Base-by-base conservation (phyloP, 2,113 vertebrate genomes). In the Indicator indicator region DNA sequence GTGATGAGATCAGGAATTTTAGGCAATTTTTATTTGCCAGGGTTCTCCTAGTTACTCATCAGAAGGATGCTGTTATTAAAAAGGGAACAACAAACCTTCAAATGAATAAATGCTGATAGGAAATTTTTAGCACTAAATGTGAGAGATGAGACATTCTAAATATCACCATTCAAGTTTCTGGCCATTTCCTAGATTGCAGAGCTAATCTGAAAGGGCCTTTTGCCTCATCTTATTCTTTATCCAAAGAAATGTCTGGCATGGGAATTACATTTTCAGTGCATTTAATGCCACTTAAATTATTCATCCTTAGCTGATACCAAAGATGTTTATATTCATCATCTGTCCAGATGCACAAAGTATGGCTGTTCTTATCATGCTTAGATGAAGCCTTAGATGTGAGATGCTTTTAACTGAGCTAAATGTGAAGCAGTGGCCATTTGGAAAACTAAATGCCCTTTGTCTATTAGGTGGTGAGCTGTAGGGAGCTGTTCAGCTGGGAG, bases 1-100 rank as follows among this genome's bases (percentile, higher is more conserved):
- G 68, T 93, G 83, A 60, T 86, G 89, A 94, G 46, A 82, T 82
- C 78, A 95, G 94, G 87, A 90, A 90, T 73, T 77, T 55, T 64
- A 42, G 28, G 33, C 78, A 44, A 32, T 85, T 89, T 92, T 67
- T 82, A 11, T 87, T 85, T 94, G 89, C 52, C 17, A 4, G 70
- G 5, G 30, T 62, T 89, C 77, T 81, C 56, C 17, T 62, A 86
- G 62, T 75, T 89, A 86, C 56, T 90, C 55, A 42, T 76, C 33
- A 20, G 55, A 92, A 83, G 28, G 74, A 56, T 74, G 52, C 54
- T 86, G 64, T 52, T 68, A 33, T 64, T 93, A 44, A 80, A 83
- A 94, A 56, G 9, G 50, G 12, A 71, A 33, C 33, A 75, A 62
- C 54, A 50, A 24, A 28, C 15, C 40, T 75, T 38, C n/a, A 21